Percentiles rank a stretch among this genome's conserved stretches.
phyloP scores from a whole-genome alignment of 92 coral and sea anemone species.

The Porites cylindrica region DNA sequence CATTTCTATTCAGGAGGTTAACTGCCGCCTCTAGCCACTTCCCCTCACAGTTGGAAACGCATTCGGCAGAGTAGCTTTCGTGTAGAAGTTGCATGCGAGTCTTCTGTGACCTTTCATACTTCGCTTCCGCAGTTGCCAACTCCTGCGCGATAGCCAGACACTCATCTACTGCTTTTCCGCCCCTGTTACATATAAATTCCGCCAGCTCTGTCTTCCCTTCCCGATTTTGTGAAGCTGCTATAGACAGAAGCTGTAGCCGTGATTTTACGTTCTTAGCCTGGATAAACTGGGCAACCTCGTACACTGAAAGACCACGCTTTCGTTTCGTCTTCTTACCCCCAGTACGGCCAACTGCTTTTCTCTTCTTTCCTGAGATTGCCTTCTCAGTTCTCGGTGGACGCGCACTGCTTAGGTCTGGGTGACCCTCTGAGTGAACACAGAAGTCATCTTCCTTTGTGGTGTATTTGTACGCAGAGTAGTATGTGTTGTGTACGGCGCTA shows the following conservation, averaged over 20 bases:
- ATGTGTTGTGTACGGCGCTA: constrained; percentile 32
- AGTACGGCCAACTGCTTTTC: not conserved
- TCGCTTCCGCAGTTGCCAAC: too few species aligned
- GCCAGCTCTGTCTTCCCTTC: too few species aligned
- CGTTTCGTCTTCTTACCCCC: not conserved
- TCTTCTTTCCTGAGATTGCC: constrained; percentile 19
- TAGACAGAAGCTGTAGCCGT: constrained; percentile 2
- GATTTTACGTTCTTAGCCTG: constrained; percentile 27
- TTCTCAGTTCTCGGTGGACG: constrained; percentile 32
- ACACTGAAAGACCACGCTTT: constrained; percentile 20
- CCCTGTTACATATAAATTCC: too few species aligned
- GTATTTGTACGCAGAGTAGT: constrained; percentile 35
- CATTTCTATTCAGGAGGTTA: too few species aligned
- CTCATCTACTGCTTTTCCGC: too few species aligned
- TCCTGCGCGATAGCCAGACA: too few species aligned
- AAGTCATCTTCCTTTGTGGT: constrained; percentile 23
- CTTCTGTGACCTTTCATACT: too few species aligned
- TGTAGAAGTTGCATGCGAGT: too few species aligned
- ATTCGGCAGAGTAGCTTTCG: too few species aligned
- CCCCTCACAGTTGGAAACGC: too few species aligned
- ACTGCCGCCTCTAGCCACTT: too few species aligned
- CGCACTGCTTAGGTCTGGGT: constrained; percentile 24
- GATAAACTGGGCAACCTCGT: constrained; percentile 53
- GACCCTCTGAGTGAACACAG: not conserved
- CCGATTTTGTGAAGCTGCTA: too few species aligned